Percentiles rank a stretch among this genome's conserved stretches.
phyloP scores from a whole-genome alignment of 1,140 invertebrate species.

The Drosophila biarmipes region DNA sequence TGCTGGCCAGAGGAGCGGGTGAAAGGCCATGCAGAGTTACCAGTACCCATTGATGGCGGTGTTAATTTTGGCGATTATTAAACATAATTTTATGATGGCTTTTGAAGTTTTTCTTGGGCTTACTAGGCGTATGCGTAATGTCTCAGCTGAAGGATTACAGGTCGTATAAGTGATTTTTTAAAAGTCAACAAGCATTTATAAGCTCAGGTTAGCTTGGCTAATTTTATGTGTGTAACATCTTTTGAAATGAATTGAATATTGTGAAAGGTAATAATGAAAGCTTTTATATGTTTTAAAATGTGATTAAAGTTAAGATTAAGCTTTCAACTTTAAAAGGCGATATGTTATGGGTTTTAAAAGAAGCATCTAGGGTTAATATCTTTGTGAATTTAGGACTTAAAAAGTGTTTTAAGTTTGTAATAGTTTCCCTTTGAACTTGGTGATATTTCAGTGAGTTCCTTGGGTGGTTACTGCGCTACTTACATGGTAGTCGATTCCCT shows the following conservation, averaged over 20 bases:
- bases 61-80: not conserved
- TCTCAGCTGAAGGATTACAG: not conserved
- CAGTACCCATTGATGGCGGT: not conserved
- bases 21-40: conserved; percentile 1
- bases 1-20: conserved; percentile 12
- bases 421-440: not conserved
- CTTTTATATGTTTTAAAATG: too few species aligned
- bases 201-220: not conserved
- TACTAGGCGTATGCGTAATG: not conserved
- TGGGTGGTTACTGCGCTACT: conserved; percentile 11
- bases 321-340: too few species aligned
- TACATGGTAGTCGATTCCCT: conserved; percentile 82
- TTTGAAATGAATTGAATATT: not conserved
- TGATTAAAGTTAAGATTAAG: too few species aligned
- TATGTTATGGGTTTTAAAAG: too few species aligned
- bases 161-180: conserved; percentile 21
- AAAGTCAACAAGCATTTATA: not conserved
- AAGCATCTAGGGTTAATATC: too few species aligned
- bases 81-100: not conserved
- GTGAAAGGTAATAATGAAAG: too few species aligned
- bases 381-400: too few species aligned
- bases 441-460: not conserved
- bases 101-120: not conserved
- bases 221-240: not conserved
- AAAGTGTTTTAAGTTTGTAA: too few species aligned